phyloP scores from a whole-genome alignment of 2,113 vertebrate genomes.

The Neomonachus schauinslandi region DNA sequence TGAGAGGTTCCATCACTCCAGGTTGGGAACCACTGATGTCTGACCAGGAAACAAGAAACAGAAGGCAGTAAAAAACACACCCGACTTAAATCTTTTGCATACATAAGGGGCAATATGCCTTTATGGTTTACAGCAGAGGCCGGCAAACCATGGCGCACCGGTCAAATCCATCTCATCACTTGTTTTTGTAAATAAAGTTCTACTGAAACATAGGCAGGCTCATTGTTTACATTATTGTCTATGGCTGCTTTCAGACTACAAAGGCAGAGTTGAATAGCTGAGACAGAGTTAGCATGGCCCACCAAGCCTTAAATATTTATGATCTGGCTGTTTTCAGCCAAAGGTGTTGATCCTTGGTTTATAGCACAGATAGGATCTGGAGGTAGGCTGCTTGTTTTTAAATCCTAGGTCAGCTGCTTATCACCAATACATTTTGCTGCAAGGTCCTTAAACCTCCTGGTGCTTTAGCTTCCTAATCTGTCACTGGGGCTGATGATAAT shows the following conservation, averaged over 20 bases:
- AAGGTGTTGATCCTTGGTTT: not conserved
- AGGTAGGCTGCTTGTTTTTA: not conserved
- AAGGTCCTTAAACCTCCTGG: not conserved
- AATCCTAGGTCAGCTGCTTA: not conserved
- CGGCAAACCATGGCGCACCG: not conserved
- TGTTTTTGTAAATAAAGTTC: not conserved
- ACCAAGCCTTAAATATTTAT: not conserved
- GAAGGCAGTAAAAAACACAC: not conserved
- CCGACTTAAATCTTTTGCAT: not conserved
- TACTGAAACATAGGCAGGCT: not conserved
- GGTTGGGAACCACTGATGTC: not conserved
- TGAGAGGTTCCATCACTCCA: not conserved
- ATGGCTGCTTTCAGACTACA: not conserved
- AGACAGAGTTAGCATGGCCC: not conserved
- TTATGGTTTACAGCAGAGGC: not conserved
- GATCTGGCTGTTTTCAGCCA: not conserved
- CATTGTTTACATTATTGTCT: not conserved
- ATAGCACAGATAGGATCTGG: not conserved
- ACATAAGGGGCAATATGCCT: not conserved
- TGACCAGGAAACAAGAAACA: constrained; percentile 1
- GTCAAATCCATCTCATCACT: not conserved
- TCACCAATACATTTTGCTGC: not conserved
- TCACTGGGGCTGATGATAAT: not conserved
- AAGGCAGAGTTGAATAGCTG: not conserved
- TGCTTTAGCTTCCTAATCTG: constrained; percentile 2